Percentiles rank a stretch among this genome's conserved stretches.
Evolutionary conservation across 1,140 invertebrate species (phyloP).

Genomic region (Orussus abietinus): DNA sequence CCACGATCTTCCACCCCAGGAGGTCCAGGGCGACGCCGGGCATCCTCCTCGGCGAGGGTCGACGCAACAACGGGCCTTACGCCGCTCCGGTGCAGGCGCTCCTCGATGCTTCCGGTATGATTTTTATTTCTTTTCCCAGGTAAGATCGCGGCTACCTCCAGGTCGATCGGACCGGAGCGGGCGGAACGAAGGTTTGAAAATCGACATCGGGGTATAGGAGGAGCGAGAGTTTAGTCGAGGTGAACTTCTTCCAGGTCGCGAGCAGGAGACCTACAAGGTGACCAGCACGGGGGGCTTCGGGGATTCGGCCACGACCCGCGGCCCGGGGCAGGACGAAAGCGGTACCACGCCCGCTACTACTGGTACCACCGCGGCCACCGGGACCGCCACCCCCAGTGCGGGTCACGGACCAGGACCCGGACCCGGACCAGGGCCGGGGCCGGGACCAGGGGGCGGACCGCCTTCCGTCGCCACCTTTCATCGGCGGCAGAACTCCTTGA

Average conservation of each 20-base stretch:
- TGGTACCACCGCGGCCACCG: constrained; percentile 23
- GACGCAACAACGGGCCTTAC: constrained; percentile 31
- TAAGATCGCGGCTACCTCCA: background rate
- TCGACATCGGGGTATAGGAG: background rate
- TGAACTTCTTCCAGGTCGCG: constrained; percentile 30
- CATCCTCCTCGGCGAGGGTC: constrained; percentile 45
- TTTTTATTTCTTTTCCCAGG: constrained; percentile 1
- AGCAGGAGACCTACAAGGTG: constrained; percentile 36
- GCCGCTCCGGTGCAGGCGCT: constrained; percentile 34
- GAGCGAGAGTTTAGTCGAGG: background rate
- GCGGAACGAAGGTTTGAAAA: constrained; percentile 2
- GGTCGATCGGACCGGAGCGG: background rate
- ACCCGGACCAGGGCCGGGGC: constrained; percentile 12
- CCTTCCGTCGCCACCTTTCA: constrained; percentile 33
- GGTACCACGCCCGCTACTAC: no score
- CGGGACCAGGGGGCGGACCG: constrained; percentile 30
- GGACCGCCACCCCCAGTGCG: constrained; percentile 23
- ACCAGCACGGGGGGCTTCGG: constrained; percentile 29
- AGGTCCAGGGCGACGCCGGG: constrained; percentile 51
- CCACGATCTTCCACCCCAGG: constrained; percentile 57
- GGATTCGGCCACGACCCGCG: constrained; percentile 36
- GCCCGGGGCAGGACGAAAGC: constrained; percentile 38
- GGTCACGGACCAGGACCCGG: constrained; percentile 18
- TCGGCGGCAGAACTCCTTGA: constrained; percentile 29
- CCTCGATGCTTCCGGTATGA: constrained; percentile 35